These are phyloP conservation scores for Haliclystus octoradiatus DNA, from an alignment of 30 jellyfish, hydroid and myxozoan genomes.

Conservation along the genomic window DNA sequence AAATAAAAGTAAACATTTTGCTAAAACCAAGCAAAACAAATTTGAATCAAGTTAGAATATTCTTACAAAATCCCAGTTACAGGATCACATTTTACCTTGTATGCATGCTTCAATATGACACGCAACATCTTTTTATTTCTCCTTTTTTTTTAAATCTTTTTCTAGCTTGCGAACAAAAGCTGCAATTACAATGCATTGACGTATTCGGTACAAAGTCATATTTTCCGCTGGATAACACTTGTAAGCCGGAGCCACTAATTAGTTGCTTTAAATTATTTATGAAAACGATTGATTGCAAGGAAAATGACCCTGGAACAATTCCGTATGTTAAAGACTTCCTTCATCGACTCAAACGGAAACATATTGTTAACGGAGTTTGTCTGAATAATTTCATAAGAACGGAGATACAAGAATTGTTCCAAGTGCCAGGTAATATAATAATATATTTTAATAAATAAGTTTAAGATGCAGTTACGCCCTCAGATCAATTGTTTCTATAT, in stretches of 20 bases:
- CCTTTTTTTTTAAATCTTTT: not conserved
- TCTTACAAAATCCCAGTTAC: too few relatives aligned
- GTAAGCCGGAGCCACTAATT: not conserved
- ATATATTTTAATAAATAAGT: too few relatives aligned
- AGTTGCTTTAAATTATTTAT: not conserved
- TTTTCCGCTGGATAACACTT: not conserved
- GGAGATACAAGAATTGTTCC: not conserved
- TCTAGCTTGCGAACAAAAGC: not conserved
- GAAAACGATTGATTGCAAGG: not conserved
- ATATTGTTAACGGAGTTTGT: not conserved
- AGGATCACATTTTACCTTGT: too few relatives aligned
- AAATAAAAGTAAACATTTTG: too few relatives aligned
- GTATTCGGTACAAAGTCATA: not conserved
- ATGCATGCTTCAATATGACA: too few relatives aligned
- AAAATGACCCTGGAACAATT: not conserved
- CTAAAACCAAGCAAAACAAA: too few relatives aligned
- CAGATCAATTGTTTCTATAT: too few relatives aligned
- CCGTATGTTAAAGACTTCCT: not conserved
- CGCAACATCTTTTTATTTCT: not conserved
- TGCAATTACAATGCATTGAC: not conserved
- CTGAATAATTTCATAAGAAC: not conserved
- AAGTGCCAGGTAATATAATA: not conserved
- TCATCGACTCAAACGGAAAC: not conserved
- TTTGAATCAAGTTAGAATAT: too few relatives aligned
- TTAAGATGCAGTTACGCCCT: too few relatives aligned